Base-by-base conservation (phyloP, 2,888 invertebrate genomes). In the Cosmia trapezina region DNA sequence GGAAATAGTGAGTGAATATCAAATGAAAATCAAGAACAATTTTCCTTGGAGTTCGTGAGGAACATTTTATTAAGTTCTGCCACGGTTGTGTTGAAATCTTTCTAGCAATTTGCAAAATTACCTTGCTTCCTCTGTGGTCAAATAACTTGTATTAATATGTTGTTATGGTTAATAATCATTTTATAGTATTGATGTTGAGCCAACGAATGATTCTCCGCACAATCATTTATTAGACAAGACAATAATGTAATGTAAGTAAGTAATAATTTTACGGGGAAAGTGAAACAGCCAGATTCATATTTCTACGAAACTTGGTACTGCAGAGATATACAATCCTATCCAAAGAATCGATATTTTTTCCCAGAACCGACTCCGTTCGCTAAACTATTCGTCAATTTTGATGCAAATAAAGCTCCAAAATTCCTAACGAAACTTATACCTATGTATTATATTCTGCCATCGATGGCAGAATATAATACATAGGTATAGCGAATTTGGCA, bases 21-120 rank as follows among this genome's bases (percentile, higher is more conserved):
- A 76, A 73, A 76, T 76, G 65, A 74, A 80, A 76, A 66, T 67
- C 60, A 54, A 45, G 37, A 37, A 80, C 45, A 68, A 62, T 80
- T 67, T 73, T 62, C 41, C 59, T 8, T 22, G 54, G 54, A 70
- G 43, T 53, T 66, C 51, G 63, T 72, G 71, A 62, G 47, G 66
- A 47, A 60, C 49, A 62, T 77, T 62, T 70, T 78, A 67, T 82
- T 59, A 66, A 78, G 28, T 68, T 71, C 56, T 59, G 49, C 37
- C 62, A 66, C 47, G 41, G 49, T 19, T 51, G 37, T 66, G 28
- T 65, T 62, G 43, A 70, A 79, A 78, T 60, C 49, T 51, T 56
- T 70, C 49, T 51, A 54, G 59, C 54, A 69, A 69, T 71, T 69
- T 63, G 28, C 22, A n/a, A 76, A 80, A 70, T 80, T 78, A 69